Evolutionary conservation across 2,888 invertebrate species (phyloP), one percentile per base, ranked within the genome.

Genomic region (Eurytoma californica): DNA sequence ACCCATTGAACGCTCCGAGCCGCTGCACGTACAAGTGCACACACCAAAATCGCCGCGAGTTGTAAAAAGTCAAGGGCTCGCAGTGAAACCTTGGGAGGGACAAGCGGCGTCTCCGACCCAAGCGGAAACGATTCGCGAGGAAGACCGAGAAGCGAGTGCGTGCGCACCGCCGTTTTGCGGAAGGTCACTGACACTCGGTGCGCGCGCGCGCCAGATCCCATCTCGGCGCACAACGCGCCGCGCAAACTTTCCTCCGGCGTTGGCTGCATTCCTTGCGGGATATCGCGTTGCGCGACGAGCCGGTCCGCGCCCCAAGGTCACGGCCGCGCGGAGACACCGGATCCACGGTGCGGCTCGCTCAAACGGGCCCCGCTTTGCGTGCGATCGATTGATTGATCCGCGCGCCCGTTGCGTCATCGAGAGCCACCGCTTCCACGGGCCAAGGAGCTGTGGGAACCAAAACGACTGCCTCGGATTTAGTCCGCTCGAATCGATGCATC

Each of bases 261-360:
- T 82, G 82, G 80, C 82, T 83, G 83, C 83, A 86, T 85, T 86
- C 84, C 83, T 84, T 82, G 83, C 83, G 84, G 83, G 82, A 82
- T 84, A 85, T 86, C 84, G 81, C 77, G 82, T 85, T 85, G 83
- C 85, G 69, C 24, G 65, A 68, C 73, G 53, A n/a, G 30, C 30
- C 84, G 63, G n/a, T 53, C 57, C 70, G 24, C 51, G 30, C 30
- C 39, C 18, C 63, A 63, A 63, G 47, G 63, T 47, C 63, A 63
- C 47, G 63, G 63, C 63, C 28, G 13, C 63, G 63, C 18, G 3
- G 39, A 30, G n/a, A 63, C 39, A 47, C 16, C 9, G 39, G 39
- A 39, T 39, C 39, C 39, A 7, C 7, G 39, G 7, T 24, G 24
- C 39, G 39, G 39, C 39, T 39, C 18, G 18, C 39, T 18, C n/a